Base-by-base conservation (phyloP, 2,113 vertebrate species). In the Caranx melampygus region DNA sequence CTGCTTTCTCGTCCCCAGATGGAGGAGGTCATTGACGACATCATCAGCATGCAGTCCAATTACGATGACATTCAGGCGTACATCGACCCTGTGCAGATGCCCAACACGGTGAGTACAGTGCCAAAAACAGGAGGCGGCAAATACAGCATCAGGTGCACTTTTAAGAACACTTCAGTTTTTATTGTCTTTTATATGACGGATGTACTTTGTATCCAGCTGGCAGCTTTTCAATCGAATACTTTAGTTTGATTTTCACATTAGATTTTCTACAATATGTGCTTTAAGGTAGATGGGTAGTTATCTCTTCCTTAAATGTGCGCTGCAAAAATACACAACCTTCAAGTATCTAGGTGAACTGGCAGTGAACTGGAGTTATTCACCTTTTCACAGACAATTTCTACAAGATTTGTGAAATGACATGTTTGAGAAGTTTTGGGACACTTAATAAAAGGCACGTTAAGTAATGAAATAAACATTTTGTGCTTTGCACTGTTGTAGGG, bases 1-100 rank as follows among this genome's bases (percentile, higher is more conserved):
- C 14, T 66, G 0, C 12, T 57, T 16, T 61, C 83, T 65, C 63
- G 26, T 26, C 26, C 26, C 69, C 93, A 99, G 98, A 97, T 99
- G 26, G 97, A 98, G 70, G 97, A 97, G 11, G 97, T 99, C 78
- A 97, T 99, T 3, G 98, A 99, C 93, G 96, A 98, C 94, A 98
- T 99, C 83, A 98, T 99, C 93, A 96, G 96, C 79, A 92, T 99
- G 95, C 96, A 95, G 92, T 95, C 95, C 71, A 96, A 89, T 81
- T 95, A 94, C n/a, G 95, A 99, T 74, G 97, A 98, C 0, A 94
- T 97, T 74, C 95, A 97, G 83, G 95, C 95, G 61, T 98, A 96
- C 75, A 95, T 96, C 87, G 97, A 98, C 74, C 94, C 97, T 0
- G 91, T 97, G 4, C 97, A 98, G 90, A 97, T 98, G 97, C 96